Evolutionary conservation across 2,888 invertebrate genomes (phyloP).

Genomic region (Suillia variegata): DNA sequence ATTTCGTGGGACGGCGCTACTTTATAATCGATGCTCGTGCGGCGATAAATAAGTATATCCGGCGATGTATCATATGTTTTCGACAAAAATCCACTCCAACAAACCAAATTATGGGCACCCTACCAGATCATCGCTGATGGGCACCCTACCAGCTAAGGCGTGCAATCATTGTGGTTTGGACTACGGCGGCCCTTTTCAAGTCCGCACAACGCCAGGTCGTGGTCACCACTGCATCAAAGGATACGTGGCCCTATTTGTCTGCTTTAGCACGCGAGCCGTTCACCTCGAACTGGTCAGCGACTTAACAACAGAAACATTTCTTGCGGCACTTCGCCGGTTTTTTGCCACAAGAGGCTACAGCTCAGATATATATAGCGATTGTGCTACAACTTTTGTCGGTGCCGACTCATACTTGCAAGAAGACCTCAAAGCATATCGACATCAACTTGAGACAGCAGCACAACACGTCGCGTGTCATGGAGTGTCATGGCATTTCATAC

Average conservation of each 20-base stretch:
- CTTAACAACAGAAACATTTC: conserved; percentile 16
- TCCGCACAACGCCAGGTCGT: conserved; percentile 15
- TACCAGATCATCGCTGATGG: background rate
- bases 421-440: background rate
- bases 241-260: conserved; percentile 19
- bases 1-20: conserved; percentile 16
- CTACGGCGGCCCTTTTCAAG: conserved; percentile 15
- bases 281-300: conserved; percentile 20
- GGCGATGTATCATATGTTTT: conserved; percentile 6
- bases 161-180: conserved; percentile 9
- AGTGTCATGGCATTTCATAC: conserved; percentile 16
- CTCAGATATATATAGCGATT: conserved; percentile 18
- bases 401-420: too few species aligned
- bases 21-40: conserved; percentile 8
- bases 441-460: conserved; percentile 7
- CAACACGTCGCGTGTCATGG: background rate
- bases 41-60: conserved; percentile 14
- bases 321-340: conserved; percentile 16
- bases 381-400: conserved; percentile 9
- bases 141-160: background rate
- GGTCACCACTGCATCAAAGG: conserved; percentile 12
- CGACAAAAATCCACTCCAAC: conserved; percentile 1
- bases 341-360: conserved; percentile 13
- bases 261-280: conserved; percentile 15
- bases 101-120: conserved; percentile 6